Conservation (phyloP, 2,113 vertebrate species). For the Rallus limicola region DNA sequence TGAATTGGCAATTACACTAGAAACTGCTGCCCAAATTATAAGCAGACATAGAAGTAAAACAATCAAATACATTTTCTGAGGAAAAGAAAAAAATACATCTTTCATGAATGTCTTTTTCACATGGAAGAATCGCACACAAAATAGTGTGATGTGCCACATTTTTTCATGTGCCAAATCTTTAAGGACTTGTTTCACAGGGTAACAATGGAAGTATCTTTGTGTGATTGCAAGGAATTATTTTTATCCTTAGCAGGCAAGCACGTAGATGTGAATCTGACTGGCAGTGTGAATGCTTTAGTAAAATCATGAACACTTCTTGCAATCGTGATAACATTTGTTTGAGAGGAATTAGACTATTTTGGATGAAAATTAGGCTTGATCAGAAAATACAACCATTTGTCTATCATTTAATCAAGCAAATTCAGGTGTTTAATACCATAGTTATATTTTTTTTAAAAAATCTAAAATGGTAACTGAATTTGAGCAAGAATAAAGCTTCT, state of each 20-base stretch:
- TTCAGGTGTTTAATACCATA: neutral
- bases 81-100: neutral
- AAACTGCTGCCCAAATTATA: neutral
- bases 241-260: neutral
- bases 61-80: neutral
- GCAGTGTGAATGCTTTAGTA: neutral
- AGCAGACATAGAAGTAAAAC: neutral
- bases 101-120: neutral
- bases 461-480: neutral
- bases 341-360: neutral
- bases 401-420: neutral
- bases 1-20: neutral
- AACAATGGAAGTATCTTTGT: neutral
- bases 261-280: neutral
- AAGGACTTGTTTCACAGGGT: neutral
- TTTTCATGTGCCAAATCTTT: neutral
- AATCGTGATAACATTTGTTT: neutral
- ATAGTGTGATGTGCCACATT: neutral
- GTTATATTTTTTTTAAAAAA: neutral
- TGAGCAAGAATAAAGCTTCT: neutral
- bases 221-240: neutral
- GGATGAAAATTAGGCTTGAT: neutral
- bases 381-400: neutral
- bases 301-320: neutral
- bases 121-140: neutral